phyloP scores from a whole-genome alignment of 1,140 invertebrate genomes.

The Ganaspis sp. region DNA sequence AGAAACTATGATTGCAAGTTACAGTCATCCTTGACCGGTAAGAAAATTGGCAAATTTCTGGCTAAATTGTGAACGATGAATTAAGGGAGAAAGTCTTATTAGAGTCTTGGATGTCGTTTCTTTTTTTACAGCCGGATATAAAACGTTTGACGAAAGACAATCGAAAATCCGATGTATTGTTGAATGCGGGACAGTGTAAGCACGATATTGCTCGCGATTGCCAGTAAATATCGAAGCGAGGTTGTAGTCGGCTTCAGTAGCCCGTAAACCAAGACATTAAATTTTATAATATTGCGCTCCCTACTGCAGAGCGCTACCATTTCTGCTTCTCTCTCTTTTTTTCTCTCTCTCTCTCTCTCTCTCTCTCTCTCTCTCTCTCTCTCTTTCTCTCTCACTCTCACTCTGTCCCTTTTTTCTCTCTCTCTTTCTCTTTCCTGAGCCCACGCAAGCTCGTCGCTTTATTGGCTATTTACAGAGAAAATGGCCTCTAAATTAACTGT shows the following conservation, averaged over 20 bases:
- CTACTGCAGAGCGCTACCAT: conserved; percentile 47
- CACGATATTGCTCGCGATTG: conserved; percentile 70
- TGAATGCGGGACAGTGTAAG: conserved; percentile 45
- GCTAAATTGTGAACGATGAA: neutral
- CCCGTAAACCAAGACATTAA: conserved; percentile 77
- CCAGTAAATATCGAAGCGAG: conserved; percentile 73
- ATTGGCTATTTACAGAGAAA: conserved; percentile 77
- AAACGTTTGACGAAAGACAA: conserved; percentile 34
- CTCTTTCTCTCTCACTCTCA: conserved; percentile 51
- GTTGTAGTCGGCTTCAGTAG: conserved; percentile 71
- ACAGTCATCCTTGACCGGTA: neutral
- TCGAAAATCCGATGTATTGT: conserved; percentile 51
- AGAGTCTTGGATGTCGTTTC: neutral
- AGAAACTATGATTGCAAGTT: neutral
- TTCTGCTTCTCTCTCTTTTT: conserved; percentile 53
- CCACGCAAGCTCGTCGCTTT: conserved; percentile 63
- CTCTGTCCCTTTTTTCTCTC: no score
- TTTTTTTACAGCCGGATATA: neutral
- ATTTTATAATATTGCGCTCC: conserved; percentile 76
- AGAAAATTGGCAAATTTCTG: neutral
- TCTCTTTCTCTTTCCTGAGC: conserved; percentile 47
- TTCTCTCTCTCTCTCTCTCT: conserved; percentile 35
- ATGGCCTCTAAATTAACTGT: conserved; percentile 77
- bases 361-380: conserved; percentile 50
- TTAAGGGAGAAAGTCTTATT: neutral